These are phyloP conservation scores for Anthrax anthrax DNA, from an alignment of 2,888 invertebrate genomes.

Conservation along the genomic window DNA sequence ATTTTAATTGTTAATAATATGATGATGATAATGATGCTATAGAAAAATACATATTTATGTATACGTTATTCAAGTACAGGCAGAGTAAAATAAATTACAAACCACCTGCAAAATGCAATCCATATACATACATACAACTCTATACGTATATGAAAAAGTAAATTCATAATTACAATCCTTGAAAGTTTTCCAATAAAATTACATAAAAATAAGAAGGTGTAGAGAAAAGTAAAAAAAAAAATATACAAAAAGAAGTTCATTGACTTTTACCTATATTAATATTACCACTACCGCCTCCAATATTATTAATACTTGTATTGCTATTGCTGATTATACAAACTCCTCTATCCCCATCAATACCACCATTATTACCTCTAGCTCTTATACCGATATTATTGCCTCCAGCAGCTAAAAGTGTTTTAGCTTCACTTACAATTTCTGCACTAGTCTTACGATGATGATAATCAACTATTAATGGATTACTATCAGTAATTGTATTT, in stretches of 20 bases:
- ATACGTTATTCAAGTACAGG: too few species aligned
- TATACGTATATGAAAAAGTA: too few species aligned
- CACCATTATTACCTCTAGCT: background rate
- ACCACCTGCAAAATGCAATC: too few species aligned
- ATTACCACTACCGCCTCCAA: background rate
- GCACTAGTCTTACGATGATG: slow-evolving; percentile 52
- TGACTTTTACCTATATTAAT: background rate
- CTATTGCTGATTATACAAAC: background rate
- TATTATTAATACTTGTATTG: background rate
- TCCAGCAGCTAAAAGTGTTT: slow-evolving; percentile 39
- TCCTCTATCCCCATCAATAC: background rate
- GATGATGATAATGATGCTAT: too few species aligned
- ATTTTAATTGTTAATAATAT: too few species aligned
- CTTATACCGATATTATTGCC: background rate
- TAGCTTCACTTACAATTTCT: slow-evolving; percentile 66
- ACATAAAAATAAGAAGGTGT: too few species aligned
- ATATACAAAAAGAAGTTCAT: background rate
- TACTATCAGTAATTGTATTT: background rate
- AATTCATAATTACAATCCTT: too few species aligned
- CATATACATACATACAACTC: too few species aligned
- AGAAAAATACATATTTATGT: too few species aligned
- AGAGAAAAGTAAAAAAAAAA: background rate
- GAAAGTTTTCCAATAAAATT: too few species aligned
- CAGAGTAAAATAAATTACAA: too few species aligned
- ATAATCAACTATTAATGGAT: background rate